Base-by-base conservation (phyloP, 1,140 invertebrate genomes). In the Drosophila subobscura region DNA sequence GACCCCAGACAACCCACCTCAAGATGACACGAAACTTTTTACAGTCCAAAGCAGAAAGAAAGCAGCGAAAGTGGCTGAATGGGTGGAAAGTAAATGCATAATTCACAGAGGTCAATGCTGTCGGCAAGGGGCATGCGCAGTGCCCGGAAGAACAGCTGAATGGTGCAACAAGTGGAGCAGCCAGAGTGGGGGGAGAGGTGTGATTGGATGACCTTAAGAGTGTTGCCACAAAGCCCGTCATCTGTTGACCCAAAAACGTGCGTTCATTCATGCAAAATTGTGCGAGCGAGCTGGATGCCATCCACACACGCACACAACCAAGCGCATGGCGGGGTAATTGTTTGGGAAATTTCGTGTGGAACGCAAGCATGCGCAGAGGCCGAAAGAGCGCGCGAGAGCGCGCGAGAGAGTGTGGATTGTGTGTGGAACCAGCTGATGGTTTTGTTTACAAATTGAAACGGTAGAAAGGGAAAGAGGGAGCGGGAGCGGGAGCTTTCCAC, bases 321-420 rank as follows among this genome's bases (percentile, higher is more conserved):
- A 12, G 10, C 3, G 33, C 33, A 51, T 29, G 61, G 27, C 89
- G 89, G 89, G 85, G 89, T 59, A 91, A 65, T 89, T 91, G 85
- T 78, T 91, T 81, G 89, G 89, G 83, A 91, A 89, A 84, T 91
- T 72, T 77, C 10, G 14, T 67, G 68, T 73, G 83, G 71, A 81
- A 37, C 23, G 33, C 47, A 61, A 67, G 59, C 78, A 76, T 91
- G 89, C 81, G 83, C 81, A 64, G 20, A 50, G 23, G 3, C 16
- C 14, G 49, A 14, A 50, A 73, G 64, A 56, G 40, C 40, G 25
- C 4, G 0, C 14, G 47, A 57, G 68, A 64, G 29, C 8, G 29
- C 8, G 29, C 5, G 29, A 33, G 29, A 37, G 33, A 37, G 10
- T 37, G 33, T 7, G 27, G 6, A 7, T 40, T 65, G 61, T 37